Base-by-base conservation (phyloP, 1,140 invertebrate species). In the Drosophila pruinosa region DNA sequence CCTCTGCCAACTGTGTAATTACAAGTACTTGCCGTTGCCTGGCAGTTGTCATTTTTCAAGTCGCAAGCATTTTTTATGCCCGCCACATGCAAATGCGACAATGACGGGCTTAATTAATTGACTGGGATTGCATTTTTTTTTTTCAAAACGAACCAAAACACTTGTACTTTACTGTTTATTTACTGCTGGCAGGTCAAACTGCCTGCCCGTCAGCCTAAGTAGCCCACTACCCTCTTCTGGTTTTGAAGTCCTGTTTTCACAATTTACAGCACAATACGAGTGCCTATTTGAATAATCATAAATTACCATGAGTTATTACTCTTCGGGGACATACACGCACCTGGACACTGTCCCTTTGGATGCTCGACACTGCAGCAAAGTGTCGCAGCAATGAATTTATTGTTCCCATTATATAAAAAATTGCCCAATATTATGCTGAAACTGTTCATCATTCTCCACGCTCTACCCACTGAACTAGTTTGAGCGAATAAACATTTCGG, bases 31-130 rank as follows among this genome's bases (percentile, higher is more conserved):
- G 57, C 38, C 14, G 47, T 7, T 21, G 58, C 67, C 41, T 63
- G 81, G 64, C 69, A 80, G 81, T 85, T 86, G 80, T 86, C 80
- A 85, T 85, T 85, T 86, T 85, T 85, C 73, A 86, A 74, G 54
- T 61, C 41, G 28, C 34, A 56, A 62, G 41, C 62, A 76, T 72
- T 83, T 83, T 83, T 26, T 70, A 74, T 82, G 71, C 72, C 72
- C 67, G 61, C 64, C 72, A 57, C 81, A 85, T 85, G 80, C 72
- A 85, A 85, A 86, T 85, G 80, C 54, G 80, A 79, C 72, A 57
- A 79, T 72, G 79, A 79, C 80, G 72, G 86, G 58, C 63, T 72
- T 83, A 85, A 85, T 86, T 80, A 85, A 86, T 86, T 72, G 77
- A 26, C 43, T 65, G 65, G 63, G 77, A 47, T 22, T 65, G 70